Evolutionary conservation across 2,888 invertebrate genomes (phyloP).

Genomic region (Himalopsyche kuldschensis): DNA sequence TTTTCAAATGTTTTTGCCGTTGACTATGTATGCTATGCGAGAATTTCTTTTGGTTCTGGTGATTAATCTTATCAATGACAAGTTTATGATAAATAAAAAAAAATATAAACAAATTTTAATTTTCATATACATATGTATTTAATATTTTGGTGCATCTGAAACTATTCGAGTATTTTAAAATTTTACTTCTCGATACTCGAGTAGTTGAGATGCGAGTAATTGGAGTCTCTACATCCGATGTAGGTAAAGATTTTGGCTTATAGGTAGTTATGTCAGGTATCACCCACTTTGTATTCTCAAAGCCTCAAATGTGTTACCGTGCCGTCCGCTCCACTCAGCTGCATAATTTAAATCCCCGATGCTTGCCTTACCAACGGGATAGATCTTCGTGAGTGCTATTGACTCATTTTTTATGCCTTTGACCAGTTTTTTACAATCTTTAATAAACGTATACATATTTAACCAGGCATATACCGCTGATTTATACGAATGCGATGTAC

Average conservation of each 20-base stretch:
- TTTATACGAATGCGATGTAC: not conserved
- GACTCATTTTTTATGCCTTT: not conserved
- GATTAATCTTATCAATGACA: too few relatives aligned
- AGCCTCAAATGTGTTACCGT: not conserved
- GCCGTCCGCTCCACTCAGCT: constrained; percentile 5
- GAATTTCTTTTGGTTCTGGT: too few relatives aligned
- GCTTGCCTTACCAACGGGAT: not conserved
- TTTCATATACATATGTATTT: too few relatives aligned
- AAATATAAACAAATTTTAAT: too few relatives aligned
- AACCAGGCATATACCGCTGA: not conserved
- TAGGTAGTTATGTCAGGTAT: not conserved
- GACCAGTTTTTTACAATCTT: not conserved
- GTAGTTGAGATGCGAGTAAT: too few relatives aligned
- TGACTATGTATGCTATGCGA: too few relatives aligned
- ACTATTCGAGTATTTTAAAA: too few relatives aligned
- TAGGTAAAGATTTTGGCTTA: not conserved
- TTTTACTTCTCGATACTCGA: too few relatives aligned
- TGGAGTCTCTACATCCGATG: too few relatives aligned
- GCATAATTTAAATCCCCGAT: constrained; percentile 10
- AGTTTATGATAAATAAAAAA: too few relatives aligned
- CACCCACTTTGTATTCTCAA: constrained; percentile 12
- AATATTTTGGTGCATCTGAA: too few relatives aligned
- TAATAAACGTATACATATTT: not conserved
- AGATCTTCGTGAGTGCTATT: not conserved
- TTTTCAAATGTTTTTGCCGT: too few relatives aligned